Percentiles rank a stretch among this genome's conserved stretches.
Conservation (phyloP, 2,888 invertebrate genomes). For the Amorpha juglandis region DNA sequence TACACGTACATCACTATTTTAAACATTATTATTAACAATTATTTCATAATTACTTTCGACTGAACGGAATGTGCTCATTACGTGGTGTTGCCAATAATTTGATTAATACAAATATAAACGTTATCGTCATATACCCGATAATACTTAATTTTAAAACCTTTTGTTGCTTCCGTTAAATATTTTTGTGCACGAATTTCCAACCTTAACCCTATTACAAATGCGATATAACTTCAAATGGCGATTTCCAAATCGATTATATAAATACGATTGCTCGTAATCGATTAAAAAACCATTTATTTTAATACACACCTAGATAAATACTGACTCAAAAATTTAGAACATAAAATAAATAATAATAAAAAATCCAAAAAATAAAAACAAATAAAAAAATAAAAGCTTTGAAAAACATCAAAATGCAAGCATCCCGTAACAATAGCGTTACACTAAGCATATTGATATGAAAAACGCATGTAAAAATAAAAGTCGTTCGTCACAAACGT, state of each 20-base stretch:
- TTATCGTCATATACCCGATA: constrained; percentile 56
- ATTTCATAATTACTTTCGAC: constrained; percentile 59
- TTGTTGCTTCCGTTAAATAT: constrained; percentile 62
- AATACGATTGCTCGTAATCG: constrained; percentile 23
- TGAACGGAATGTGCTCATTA: constrained; percentile 81
- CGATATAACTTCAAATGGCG: constrained; percentile 54
- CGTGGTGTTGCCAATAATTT: constrained; percentile 64
- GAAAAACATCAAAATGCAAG: constrained; percentile 59
- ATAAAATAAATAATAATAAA: constrained; percentile 33
- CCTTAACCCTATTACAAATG: constrained; percentile 64
- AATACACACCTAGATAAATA: constrained; percentile 61
- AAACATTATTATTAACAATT: constrained; percentile 61
- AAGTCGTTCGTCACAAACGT: constrained; percentile 32
- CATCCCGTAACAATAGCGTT: constrained; percentile 47
- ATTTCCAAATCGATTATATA: constrained; percentile 25
- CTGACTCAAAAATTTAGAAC: constrained; percentile 52
- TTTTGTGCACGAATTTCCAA: constrained; percentile 71
- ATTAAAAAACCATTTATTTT: constrained; percentile 29
- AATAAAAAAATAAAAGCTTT: constrained; percentile 34
- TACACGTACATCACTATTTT: constrained; percentile 58
- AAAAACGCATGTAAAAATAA: constrained; percentile 61
- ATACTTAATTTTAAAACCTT: constrained; percentile 60
- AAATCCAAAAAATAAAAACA: constrained; percentile 29
- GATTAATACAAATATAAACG: constrained; percentile 59
- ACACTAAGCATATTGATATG: constrained; percentile 71